A percentile compares a stretch with the other conserved stretches of the same genome.
These are phyloP conservation scores for Drosophila oshimai DNA, from an alignment of 1,140 invertebrate species.

Conservation along the genomic window DNA sequence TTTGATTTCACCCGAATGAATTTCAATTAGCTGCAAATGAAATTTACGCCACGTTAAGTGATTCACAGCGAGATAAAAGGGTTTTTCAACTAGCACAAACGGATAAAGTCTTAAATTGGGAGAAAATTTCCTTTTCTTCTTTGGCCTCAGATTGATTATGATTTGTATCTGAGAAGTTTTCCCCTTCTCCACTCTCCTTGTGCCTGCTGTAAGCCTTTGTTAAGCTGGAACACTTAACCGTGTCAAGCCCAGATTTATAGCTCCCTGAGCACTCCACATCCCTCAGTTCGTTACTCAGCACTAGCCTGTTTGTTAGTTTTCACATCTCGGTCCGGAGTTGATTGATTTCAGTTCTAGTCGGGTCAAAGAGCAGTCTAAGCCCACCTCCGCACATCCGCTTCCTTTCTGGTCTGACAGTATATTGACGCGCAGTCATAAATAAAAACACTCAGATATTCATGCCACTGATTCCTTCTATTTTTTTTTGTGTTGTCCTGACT, in stretches of 20 bases:
- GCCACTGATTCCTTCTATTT: constrained; percentile 43
- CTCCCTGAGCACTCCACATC: constrained; percentile 25
- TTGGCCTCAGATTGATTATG: constrained; percentile 20
- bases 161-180: constrained; percentile 9
- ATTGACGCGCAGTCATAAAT: constrained; percentile 73
- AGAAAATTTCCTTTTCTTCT: constrained; percentile 12
- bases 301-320: constrained; percentile 21
- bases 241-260: constrained; percentile 45
- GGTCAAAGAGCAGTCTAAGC: constrained; percentile 43
- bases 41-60: constrained; percentile 64
- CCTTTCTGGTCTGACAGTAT: constrained; percentile 13
- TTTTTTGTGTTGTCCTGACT: background rate
- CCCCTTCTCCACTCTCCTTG: background rate
- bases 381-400: background rate
- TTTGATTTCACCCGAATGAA: constrained; percentile 78
- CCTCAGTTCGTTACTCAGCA: constrained; percentile 1
- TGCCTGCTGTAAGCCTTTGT: constrained; percentile 21
- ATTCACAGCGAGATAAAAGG: constrained; percentile 46
- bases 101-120: constrained; percentile 7
- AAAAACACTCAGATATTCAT: constrained; percentile 80
- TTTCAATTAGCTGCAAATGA: constrained; percentile 76
- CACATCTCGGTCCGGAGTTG: constrained; percentile 32
- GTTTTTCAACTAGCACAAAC: constrained; percentile 2
- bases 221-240: constrained; percentile 51
- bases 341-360: constrained; percentile 69